Percentiles rank a stretch among this genome's conserved stretches.
These are phyloP conservation scores for Metellina segmentata DNA, from an alignment of 2,888 invertebrate species.

Conservation along the genomic window DNA sequence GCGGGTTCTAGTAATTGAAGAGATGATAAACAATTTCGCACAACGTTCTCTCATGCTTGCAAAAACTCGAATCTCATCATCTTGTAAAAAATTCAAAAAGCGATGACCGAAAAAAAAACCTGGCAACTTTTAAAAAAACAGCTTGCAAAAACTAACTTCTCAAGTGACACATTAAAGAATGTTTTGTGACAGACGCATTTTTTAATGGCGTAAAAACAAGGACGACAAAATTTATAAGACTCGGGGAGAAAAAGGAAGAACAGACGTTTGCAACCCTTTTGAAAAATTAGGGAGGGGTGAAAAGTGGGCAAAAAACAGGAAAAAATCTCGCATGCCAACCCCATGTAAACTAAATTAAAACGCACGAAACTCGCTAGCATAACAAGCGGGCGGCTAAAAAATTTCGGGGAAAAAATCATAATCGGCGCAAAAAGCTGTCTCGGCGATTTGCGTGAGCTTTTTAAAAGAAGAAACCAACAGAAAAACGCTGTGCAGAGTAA, in stretches of 20 bases:
- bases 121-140: neutral
- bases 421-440: slow-evolving; percentile 12
- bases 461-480: slow-evolving; percentile 60
- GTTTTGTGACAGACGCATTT: slow-evolving; percentile 25
- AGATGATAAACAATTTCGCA: slow-evolving; percentile 50
- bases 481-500: slow-evolving; percentile 4
- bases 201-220: slow-evolving; percentile 4
- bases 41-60: neutral
- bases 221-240: slow-evolving; percentile 35
- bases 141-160: slow-evolving; percentile 30
- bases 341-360: slow-evolving; percentile 66
- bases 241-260: neutral
- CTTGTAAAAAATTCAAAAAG: slow-evolving; percentile 45
- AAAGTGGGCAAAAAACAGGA: neutral
- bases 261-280: slow-evolving; percentile 15
- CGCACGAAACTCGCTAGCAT: slow-evolving; percentile 17
- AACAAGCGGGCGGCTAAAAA: neutral
- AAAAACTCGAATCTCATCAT: slow-evolving; percentile 39
- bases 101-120: slow-evolving; percentile 16
- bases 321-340: neutral
- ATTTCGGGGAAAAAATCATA: slow-evolving; percentile 25
- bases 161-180: slow-evolving; percentile 64
- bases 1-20: slow-evolving; percentile 47
- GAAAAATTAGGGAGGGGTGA: slow-evolving; percentile 37
- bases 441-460: slow-evolving; percentile 20